Evolutionary conservation across 2,797 vertebrate species (phyloP), one percentile per base, ranked within the genome.

Genomic region (Intellagama lesueurii): DNA sequence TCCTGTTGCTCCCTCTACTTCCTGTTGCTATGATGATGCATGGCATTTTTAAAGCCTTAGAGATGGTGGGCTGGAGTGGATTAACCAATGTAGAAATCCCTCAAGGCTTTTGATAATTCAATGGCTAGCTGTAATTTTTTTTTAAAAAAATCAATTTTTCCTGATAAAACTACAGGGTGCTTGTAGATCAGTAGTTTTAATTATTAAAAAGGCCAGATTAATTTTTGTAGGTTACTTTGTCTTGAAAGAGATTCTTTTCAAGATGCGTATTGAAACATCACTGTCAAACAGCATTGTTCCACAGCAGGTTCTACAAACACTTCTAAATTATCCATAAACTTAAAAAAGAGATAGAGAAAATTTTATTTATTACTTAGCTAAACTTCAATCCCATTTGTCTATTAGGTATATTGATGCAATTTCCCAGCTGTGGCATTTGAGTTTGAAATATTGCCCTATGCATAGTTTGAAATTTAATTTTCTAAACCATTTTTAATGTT

Each of bases 401-500:
- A 32, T 76, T 87, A 5, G 16, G 47, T 0, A n/a, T 49, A 17
- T 22, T 44, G 32, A 32, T 0, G 32, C 47, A 0, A 70, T 91
- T 52, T 90, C 7, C n/a, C 69, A 89, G 22, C 90, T 68, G 60
- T 0, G 0, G 2, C 77, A 1, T 89, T 90, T 88, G 4, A 5
- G 64, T 35, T 89, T 78, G 60, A 91, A 83, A 70, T 73, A 90
- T 0, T 0, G 26, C 78, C 16, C 11, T 60, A 7, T 60, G 69
- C 30, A 1, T 47, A 64, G 47, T 56, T 60, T 92, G 81, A 56
- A 80, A 81, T 81, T 56, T 79, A 49, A 82, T 83, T 69, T 89
- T 89, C 87, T 52, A 89, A 90, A 88, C 16, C 30, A 87, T 81
- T 47, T 87, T 0, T 87, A 82, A 12, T 86, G 86, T 85, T 78